Conservation (phyloP, 2,888 invertebrate species). For the Malacosoma neustria region DNA sequence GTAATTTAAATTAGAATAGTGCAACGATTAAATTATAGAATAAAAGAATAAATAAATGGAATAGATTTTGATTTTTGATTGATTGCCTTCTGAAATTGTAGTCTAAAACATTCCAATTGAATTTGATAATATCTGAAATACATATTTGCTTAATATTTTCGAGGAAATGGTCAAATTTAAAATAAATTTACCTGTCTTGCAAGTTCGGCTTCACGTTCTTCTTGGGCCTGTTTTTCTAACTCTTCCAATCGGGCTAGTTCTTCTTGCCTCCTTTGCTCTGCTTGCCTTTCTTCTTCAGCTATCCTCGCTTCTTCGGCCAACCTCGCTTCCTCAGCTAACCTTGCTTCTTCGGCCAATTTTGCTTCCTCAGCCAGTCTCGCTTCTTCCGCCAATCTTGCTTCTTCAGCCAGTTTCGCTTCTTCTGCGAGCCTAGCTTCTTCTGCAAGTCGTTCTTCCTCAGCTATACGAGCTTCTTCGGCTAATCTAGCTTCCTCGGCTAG, state of each 20-base stretch:
- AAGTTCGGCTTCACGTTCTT: slow-evolving; percentile 79
- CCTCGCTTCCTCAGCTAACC: slow-evolving; percentile 46
- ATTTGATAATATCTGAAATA: no score
- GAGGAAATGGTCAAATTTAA: no score
- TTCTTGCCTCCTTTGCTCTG: slow-evolving; percentile 71
- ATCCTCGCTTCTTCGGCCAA: slow-evolving; percentile 46
- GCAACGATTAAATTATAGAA: no score
- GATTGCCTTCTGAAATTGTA: no score
- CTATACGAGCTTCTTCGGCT: slow-evolving; percentile 58
- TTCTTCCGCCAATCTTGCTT: slow-evolving; percentile 48
- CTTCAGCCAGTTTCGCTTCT: slow-evolving; percentile 50
- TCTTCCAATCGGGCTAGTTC: slow-evolving; percentile 74
- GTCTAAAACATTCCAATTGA: no score
- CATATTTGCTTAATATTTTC: no score
- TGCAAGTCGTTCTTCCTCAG: slow-evolving; percentile 39
- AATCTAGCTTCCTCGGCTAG: slow-evolving; percentile 58
- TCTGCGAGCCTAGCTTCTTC: slow-evolving; percentile 42
- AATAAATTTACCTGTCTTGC: slow-evolving; percentile 71
- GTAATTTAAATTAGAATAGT: no score
- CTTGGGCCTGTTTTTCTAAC: slow-evolving; percentile 76
- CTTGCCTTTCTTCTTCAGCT: slow-evolving; percentile 68
- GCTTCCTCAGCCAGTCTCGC: slow-evolving; percentile 53
- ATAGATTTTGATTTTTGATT: no score
- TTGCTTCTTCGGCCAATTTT: slow-evolving; percentile 54
- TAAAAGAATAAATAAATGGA: no score